These are phyloP conservation scores for Chalcis sispes DNA, from an alignment of 2,888 invertebrate species.

Conservation along the genomic window DNA sequence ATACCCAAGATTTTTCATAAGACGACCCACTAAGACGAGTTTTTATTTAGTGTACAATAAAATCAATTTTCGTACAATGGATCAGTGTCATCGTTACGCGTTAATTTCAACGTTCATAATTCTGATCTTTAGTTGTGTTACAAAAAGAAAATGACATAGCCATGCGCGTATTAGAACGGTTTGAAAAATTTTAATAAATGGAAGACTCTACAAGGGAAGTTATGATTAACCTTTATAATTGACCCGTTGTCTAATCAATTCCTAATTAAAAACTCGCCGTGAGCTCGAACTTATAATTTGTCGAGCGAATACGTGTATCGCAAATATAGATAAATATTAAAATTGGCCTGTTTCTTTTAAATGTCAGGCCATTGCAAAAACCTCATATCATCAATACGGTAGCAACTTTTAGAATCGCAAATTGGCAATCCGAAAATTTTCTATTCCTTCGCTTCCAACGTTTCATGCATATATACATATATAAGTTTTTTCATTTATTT, in stretches of 20 bases:
- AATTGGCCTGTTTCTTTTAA: constrained; percentile 44
- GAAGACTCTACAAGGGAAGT: constrained; percentile 53
- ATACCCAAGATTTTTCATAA: constrained; percentile 26
- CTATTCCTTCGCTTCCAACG: neutral
- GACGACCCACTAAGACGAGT: constrained; percentile 28
- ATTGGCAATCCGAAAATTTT: constrained; percentile 44
- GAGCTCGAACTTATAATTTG: constrained; percentile 21
- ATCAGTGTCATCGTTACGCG: neutral
- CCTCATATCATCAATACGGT: constrained; percentile 30
- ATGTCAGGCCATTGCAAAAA: constrained; percentile 50
- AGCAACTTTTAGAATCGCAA: constrained; percentile 46
- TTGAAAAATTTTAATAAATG: constrained; percentile 37
- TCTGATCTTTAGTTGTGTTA: neutral
- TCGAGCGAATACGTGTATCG: constrained; percentile 33
- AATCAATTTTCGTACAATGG: constrained; percentile 1
- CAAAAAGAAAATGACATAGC: neutral
- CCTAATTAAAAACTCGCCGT: constrained; percentile 45
- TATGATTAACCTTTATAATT: constrained; percentile 32
- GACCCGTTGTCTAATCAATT: constrained; percentile 23
- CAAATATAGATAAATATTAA: constrained; percentile 53
- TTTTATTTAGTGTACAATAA: constrained; percentile 26
- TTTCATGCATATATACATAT: constrained; percentile 37
- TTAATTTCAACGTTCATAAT: neutral
- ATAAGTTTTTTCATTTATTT: constrained; percentile 35
- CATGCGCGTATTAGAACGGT: neutral